Evolutionary conservation across 2,888 invertebrate species (phyloP), one percentile per base, ranked within the genome.

Genomic region (Eupithecia dodoneata): DNA sequence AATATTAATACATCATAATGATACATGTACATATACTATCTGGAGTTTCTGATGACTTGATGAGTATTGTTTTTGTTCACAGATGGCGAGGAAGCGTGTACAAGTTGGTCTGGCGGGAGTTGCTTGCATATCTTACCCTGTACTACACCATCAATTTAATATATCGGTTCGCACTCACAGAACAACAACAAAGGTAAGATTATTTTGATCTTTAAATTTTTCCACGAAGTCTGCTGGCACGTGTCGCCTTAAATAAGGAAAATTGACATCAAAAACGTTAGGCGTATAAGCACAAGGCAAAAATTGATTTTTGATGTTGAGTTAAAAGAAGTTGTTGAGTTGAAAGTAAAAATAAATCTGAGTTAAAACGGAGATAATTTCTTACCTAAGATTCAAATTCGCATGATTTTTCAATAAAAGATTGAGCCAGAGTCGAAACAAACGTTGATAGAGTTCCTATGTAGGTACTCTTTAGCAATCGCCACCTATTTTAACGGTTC

Each of bases 51-150:
- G 4, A 6, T 30, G 30, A 30, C 30, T 30, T 30, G 30, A 63
- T 63, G 30, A 30, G 63, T 1, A 3, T 69, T 67, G 7, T 67
- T 9, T 80, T 83, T 80, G 72, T 80, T 83, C 79, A 41, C 97
- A 98, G 98, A 96, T 99, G 99, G 99, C 96, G 97, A 89, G 99
- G 99, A 87, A 99, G 99, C 90, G 98, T 99, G 66, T 99, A 99
- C 96, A 99, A 99, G 96, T 94, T 99, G 91, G 97, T 99, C 82
- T 99, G 98, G 98, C 96, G 98, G 86, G 99, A 99, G 95, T 95
- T 99, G 82, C 92, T 98, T 88, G 98, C 98, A 76, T 99, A 98
- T 94, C 96, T 98, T 89, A 96, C 97, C 85, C 93, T 98, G 84
- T 99, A 98, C 95, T 98, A 98, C 94, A 96, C 97, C 85, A 98